Conservation (phyloP, 2,113 vertebrate genomes). For the Ardeotis arabs region DNA sequence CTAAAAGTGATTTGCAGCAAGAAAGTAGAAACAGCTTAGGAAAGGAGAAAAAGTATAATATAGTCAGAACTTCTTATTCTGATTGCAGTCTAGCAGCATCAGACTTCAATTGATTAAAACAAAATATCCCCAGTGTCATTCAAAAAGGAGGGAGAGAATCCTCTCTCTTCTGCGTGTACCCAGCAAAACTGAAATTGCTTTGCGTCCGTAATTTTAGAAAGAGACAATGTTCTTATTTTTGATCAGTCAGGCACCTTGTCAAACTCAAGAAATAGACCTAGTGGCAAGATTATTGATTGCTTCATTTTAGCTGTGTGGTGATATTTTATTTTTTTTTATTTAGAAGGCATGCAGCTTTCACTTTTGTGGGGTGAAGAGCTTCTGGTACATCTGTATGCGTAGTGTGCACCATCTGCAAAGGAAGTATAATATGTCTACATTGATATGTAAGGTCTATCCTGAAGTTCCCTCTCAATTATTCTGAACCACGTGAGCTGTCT, state of each 20-base stretch:
- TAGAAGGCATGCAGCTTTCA: background rate
- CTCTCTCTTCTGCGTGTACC: background rate
- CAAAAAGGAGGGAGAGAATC: background rate
- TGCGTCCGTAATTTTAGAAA: background rate
- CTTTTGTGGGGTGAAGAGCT: background rate
- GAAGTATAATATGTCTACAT: background rate
- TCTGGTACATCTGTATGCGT: background rate
- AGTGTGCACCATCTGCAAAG: slow-evolving; percentile 21
- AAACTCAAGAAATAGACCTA: background rate
- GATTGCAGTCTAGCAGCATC: background rate
- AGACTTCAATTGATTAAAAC: slow-evolving; percentile 54
- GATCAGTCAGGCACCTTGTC: background rate
- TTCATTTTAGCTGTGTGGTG: background rate
- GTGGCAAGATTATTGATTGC: background rate
- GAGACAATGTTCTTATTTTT: background rate
- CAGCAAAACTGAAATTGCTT: background rate
- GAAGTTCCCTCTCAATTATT: slow-evolving; percentile 43
- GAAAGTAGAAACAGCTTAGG: slow-evolving; percentile 15
- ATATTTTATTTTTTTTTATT: background rate
- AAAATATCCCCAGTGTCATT: slow-evolving; percentile 35
- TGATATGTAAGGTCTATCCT: slow-evolving; percentile 42
- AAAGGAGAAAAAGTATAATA: slow-evolving; percentile 5
- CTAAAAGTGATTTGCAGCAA: slow-evolving; percentile 38
- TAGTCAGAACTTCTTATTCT: background rate
- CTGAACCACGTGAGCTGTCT: slow-evolving; percentile 39